A percentile compares a stretch with the other conserved stretches of the same genome.
Conservation (phyloP, 2,113 vertebrate species). For the Pelmatolapia mariae region DNA sequence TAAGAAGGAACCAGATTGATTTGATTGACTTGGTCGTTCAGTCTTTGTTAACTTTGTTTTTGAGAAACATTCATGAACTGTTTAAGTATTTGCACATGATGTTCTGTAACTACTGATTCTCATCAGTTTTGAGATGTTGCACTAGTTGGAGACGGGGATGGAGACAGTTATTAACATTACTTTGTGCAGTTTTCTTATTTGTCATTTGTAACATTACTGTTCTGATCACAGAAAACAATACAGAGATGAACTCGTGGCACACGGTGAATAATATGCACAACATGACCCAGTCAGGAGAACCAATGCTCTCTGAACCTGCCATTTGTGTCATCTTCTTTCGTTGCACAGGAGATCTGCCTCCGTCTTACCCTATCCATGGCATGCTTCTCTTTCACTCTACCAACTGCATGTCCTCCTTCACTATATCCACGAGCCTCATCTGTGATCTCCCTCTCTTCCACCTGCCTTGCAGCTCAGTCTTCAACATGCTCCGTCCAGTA, state of each 20-base stretch:
- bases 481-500: not conserved
- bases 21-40: not conserved
- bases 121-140: not conserved
- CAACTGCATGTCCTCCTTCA: not conserved
- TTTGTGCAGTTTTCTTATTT: not conserved
- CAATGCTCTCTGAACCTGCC: not conserved
- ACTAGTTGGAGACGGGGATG: not conserved
- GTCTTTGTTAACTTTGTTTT: not conserved
- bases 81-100: not conserved
- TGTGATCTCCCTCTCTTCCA: not conserved
- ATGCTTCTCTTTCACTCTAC: not conserved
- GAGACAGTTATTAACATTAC: not conserved
- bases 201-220: not conserved
- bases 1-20: not conserved
- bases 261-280: not conserved
- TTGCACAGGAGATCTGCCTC: not conserved
- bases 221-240: not conserved
- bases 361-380: not conserved
- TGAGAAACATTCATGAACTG: not conserved
- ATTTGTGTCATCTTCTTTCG: not conserved
- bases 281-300: not conserved
- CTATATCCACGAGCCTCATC: not conserved
- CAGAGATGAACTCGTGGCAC: not conserved
- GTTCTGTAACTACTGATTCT: not conserved
- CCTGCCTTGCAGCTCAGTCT: not conserved